These are phyloP conservation scores for Artibeus lituratus DNA, from an alignment of 2,797 vertebrate genomes.

Conservation along the genomic window DNA sequence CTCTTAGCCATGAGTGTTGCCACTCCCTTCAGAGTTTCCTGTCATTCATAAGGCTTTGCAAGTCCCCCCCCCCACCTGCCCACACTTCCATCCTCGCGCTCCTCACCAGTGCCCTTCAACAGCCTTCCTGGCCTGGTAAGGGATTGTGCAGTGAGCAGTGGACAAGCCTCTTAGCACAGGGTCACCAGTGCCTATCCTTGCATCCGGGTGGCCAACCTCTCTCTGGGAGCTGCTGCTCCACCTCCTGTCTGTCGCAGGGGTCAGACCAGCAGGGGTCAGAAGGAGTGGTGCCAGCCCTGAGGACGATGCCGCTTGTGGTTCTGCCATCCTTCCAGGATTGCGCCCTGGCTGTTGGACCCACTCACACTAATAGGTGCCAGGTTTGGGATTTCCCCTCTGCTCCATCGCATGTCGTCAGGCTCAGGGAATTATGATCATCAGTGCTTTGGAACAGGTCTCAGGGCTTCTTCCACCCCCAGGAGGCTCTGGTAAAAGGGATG, in stretches of 20 bases:
- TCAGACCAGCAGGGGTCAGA: background rate
- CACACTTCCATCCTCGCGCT: too few species aligned
- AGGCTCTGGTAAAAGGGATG: background rate
- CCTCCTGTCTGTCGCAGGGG: background rate
- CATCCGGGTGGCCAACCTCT: background rate
- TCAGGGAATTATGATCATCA: background rate
- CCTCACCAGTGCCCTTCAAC: background rate
- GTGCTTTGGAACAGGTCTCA: background rate
- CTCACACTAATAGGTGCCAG: background rate
- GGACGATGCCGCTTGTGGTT: background rate
- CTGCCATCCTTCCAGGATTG: background rate
- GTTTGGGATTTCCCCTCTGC: background rate
- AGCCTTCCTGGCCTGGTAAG: background rate
- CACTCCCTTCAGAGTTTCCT: background rate
- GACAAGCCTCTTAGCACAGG: fast-evolving
- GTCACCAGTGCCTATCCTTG: background rate
- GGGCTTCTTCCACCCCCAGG: background rate
- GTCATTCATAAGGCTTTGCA: background rate
- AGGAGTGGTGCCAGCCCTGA: background rate
- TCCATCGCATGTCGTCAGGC: background rate
- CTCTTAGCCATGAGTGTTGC: fast-evolving
- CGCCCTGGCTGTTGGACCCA: background rate
- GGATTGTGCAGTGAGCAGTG: too few species aligned
- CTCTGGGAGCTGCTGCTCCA: background rate
- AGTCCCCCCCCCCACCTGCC: background rate